Evolutionary conservation across 2,113 vertebrate genomes (phyloP), one percentile per base, ranked within the genome.

Genomic region (Etheostoma spectabile): DNA sequence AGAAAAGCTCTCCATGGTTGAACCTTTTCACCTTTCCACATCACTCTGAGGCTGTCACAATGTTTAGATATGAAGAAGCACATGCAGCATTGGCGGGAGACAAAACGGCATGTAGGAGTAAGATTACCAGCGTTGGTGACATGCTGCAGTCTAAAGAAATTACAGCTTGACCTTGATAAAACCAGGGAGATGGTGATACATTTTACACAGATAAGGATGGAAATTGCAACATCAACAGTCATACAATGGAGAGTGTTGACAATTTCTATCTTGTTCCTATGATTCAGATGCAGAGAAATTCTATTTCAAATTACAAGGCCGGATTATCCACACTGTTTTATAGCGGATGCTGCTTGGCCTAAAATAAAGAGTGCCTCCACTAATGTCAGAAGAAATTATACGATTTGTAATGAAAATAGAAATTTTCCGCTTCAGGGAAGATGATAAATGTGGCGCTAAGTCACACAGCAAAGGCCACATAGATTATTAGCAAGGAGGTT

Each of bases 381-480:
- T 22, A 35, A 61, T 0, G 19, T 59, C 46, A 33, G n/a, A 74
- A 60, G 48, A 30, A 52, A 53, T 61, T 52, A 46, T 45, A 11
- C 1, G 4, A 68, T 27, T 60, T 68, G 10, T 5, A 8, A 42
- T 61, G 21, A 77, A 78, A 78, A 4, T 24, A 38, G 67, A 0
- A 11, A 35, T 61, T 53, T 57, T 22, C 2, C 1, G 33, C 67
- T 66, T 22, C 4, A 24, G 74, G 67, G 53, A 52, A 66, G 55
- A 65, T 48, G 19, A 66, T 11, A 42, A 22, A 11, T 42, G 74
- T 6, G 21, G 18, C 0, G 19, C 33, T 46, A 6, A 55, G 67
- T 46, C 62, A 56, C 24, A 67, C 62, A 46, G 63, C 3, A 35
- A 64, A 79, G 76, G 48, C 55, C 24, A 42, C 55, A 59, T 49